phyloP scores from a whole-genome alignment of 1,140 invertebrate species.

The Nylanderia fulva region DNA sequence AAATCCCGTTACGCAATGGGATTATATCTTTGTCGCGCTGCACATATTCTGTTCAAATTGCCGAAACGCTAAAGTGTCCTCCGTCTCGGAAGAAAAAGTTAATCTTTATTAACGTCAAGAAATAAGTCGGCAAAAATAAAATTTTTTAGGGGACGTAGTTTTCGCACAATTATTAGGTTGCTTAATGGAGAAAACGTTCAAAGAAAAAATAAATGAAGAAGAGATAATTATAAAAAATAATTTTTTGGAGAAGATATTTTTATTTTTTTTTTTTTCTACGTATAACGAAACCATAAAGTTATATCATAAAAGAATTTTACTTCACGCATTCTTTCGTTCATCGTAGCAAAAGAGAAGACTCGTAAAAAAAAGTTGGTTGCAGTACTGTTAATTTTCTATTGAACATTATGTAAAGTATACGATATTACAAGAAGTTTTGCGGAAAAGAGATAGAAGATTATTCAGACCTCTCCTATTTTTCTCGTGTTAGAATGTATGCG shows the following conservation, averaged over 20 bases:
- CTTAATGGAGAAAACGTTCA: background rate
- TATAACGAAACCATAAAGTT: too few species aligned
- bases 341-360: too few species aligned
- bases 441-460: background rate
- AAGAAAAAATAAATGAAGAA: background rate
- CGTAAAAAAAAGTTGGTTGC: background rate
- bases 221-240: too few species aligned
- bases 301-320: too few species aligned
- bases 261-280: too few species aligned
- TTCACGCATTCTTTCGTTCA: too few species aligned
- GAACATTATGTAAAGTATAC: background rate
- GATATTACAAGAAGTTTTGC: background rate
- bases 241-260: too few species aligned
- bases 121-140: background rate
- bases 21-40: slow-evolving; percentile 21
- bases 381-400: background rate
- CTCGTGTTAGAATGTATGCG: background rate
- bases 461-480: background rate
- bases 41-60: slow-evolving; percentile 21
- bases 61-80: slow-evolving; percentile 17
- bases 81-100: background rate
- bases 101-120: background rate
- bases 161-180: background rate
- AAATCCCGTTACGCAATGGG: slow-evolving; percentile 51
- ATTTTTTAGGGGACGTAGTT: background rate